Percentiles rank a stretch among this genome's conserved stretches.
These are phyloP conservation scores for Euwallacea similis DNA, from an alignment of 1,140 invertebrate species.

Conservation along the genomic window DNA sequence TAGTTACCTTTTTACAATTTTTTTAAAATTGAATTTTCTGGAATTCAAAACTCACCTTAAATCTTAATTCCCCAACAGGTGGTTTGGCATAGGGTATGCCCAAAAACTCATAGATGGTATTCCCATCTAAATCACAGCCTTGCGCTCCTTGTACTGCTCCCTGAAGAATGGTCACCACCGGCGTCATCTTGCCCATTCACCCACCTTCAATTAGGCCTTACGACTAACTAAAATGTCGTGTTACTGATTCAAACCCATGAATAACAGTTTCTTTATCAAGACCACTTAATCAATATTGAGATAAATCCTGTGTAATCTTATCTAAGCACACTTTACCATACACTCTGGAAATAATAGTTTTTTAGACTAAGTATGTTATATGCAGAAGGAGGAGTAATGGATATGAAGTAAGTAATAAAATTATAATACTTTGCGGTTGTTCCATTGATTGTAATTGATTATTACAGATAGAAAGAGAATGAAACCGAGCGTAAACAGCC, in stretches of 20 bases:
- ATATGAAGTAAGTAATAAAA: no score
- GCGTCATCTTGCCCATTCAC: slow-evolving; percentile 9
- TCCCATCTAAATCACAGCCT: slow-evolving; percentile 25
- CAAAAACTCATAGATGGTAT: slow-evolving; percentile 34
- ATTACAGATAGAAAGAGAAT: no score
- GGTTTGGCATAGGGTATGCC: slow-evolving; percentile 46
- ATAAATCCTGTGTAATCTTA: slow-evolving; percentile 16
- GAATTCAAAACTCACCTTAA: slow-evolving; percentile 41
- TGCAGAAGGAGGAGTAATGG: no score
- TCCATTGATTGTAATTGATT: no score
- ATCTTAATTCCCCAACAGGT: slow-evolving; percentile 42
- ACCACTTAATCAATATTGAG: not conserved
- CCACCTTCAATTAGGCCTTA: not conserved
- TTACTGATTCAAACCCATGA: not conserved
- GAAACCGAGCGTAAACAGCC: no score
- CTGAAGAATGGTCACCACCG: slow-evolving; percentile 25
- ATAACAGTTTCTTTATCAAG: not conserved
- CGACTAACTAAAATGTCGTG: not conserved
- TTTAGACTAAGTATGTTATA: no score
- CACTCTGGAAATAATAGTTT: no score
- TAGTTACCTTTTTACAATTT: not conserved
- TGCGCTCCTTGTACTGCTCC: slow-evolving; percentile 18
- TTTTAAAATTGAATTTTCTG: not conserved
- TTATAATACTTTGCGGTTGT: no score
- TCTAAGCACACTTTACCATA: not conserved